Conservation (phyloP, 35 echinoderm and acorn worm genomes). For the Ophioderma brevispina region DNA sequence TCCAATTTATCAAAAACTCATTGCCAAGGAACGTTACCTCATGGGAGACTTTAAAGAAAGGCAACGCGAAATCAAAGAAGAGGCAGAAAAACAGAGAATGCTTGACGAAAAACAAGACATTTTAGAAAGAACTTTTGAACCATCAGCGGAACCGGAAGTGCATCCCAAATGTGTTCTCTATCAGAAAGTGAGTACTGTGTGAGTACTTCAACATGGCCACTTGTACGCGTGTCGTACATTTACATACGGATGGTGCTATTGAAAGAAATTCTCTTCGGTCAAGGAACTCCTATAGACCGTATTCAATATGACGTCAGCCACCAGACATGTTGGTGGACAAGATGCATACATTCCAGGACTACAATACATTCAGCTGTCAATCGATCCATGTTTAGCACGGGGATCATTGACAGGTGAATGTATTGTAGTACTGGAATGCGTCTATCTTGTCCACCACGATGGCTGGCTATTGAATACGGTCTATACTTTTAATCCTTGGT, state of each 20-base stretch:
- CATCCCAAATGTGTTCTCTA: neutral
- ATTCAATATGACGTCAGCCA: no score
- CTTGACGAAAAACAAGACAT: neutral
- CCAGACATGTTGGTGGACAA: no score
- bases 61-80: neutral
- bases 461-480: no score
- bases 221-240: neutral
- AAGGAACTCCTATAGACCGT: no score
- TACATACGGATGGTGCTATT: neutral
- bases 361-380: no score
- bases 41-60: conserved; percentile 23
- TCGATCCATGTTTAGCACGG: no score
- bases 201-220: neutral
- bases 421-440: no score
- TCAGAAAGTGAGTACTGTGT: neutral
- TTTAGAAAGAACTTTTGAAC: neutral
- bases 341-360: no score
- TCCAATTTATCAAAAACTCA: conserved; percentile 76
- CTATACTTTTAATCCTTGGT: no score
- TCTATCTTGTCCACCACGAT: no score
- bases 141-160: neutral
- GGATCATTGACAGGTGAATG: no score
- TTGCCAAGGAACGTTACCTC: conserved; percentile 70
- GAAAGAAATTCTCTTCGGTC: no score
- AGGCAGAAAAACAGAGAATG: neutral